Conservation (phyloP, 2,888 invertebrate species). For the Parnassius apollo region DNA sequence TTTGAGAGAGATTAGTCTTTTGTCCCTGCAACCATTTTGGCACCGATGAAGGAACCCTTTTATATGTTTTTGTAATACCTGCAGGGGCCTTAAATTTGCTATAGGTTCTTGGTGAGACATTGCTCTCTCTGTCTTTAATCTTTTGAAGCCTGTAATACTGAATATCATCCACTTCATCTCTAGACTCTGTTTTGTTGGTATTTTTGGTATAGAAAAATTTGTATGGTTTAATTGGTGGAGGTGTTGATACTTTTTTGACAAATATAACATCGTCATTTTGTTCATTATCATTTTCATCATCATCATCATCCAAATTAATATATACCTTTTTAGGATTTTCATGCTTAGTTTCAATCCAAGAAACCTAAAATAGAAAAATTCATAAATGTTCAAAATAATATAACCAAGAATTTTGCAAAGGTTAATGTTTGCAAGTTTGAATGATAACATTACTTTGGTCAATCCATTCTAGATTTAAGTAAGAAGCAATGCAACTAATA, state of each 20-base stretch:
- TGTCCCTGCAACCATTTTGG: conserved; percentile 60
- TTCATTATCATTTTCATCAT: conserved; percentile 39
- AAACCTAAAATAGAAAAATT: conserved; percentile 48
- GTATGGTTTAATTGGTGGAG: conserved; percentile 52
- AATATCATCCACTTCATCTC: conserved; percentile 43
- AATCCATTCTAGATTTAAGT: too few relatives aligned
- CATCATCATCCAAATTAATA: conserved; percentile 60
- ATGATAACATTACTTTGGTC: too few relatives aligned
- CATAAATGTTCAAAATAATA: too few relatives aligned
- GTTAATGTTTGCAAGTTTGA: too few relatives aligned
- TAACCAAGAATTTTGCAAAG: too few relatives aligned
- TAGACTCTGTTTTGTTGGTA: conserved; percentile 37
- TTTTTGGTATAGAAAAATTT: conserved; percentile 51
- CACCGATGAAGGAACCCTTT: conserved; percentile 50
- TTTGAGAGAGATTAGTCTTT: conserved; percentile 48
- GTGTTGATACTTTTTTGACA: conserved; percentile 57
- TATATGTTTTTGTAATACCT: conserved; percentile 66
- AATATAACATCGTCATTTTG: conserved; percentile 56
- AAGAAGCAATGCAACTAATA: too few relatives aligned
- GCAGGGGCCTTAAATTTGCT: conserved; percentile 61
- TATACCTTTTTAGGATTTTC: conserved; percentile 52
- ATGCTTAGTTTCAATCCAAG: conserved; percentile 55
- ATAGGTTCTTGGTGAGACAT: conserved; percentile 52
- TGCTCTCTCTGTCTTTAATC: conserved; percentile 45
- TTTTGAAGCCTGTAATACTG: conserved; percentile 55